Conservation (phyloP, 2,888 invertebrate species). For the Stramonita haemastoma region DNA sequence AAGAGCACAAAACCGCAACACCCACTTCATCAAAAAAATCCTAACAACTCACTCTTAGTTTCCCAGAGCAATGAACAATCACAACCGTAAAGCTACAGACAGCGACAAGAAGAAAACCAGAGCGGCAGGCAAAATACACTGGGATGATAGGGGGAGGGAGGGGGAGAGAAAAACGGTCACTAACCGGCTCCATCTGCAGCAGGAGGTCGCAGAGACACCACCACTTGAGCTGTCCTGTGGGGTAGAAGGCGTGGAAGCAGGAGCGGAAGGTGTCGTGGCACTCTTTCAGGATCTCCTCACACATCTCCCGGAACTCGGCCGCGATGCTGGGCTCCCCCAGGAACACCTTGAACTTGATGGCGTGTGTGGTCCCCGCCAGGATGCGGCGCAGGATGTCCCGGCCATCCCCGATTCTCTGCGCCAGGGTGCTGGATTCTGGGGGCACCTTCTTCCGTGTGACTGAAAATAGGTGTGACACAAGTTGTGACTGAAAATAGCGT, state of each 20-base stretch:
- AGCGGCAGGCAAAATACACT: too few relatives aligned
- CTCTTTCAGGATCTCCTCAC: conserved; percentile 87
- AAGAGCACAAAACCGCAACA: too few relatives aligned
- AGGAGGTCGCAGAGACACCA: conserved; percentile 87
- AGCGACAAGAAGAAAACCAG: not conserved
- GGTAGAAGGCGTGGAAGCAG: conserved; percentile 97
- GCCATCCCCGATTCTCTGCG: conserved; percentile 91
- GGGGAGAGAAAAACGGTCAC: conserved; percentile 33
- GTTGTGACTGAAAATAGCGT: not conserved
- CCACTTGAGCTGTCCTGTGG: conserved; percentile 95
- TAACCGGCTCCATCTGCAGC: conserved; percentile 71
- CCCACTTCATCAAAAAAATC: too few relatives aligned
- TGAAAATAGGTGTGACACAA: conserved; percentile 24
- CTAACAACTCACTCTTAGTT: too few relatives aligned
- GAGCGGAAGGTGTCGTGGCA: conserved; percentile 93
- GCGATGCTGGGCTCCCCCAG: conserved; percentile 57
- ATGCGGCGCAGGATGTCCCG: conserved; percentile 89
- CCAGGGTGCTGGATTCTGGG: conserved; percentile 86
- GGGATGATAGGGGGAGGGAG: too few relatives aligned
- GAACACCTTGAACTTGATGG: conserved; percentile 55
- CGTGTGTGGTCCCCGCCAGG: conserved; percentile 83
- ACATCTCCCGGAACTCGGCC: conserved; percentile 60
- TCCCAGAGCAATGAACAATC: too few relatives aligned
- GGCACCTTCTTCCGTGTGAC: conserved; percentile 64
- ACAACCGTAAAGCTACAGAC: not conserved